phyloP scores from a whole-genome alignment of 2,797 vertebrate genomes.

The Dipus sagitta region DNA sequence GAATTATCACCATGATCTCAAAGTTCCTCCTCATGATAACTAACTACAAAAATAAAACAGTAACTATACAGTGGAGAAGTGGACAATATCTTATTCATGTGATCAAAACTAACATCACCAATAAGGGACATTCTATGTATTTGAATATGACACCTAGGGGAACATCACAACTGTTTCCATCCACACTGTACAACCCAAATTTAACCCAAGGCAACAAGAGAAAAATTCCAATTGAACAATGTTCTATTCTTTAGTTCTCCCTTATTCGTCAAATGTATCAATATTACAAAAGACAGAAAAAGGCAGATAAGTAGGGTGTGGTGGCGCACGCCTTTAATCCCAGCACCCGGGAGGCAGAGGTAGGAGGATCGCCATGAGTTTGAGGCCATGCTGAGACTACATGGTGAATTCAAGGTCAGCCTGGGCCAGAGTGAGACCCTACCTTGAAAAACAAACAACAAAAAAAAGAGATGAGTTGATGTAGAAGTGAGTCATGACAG shows the following conservation, averaged over 20 bases:
- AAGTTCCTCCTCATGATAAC: constrained; percentile 31
- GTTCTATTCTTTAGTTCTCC: background rate
- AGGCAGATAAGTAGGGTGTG: background rate
- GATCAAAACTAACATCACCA: background rate
- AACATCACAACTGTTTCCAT: background rate
- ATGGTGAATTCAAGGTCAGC: too few relatives aligned
- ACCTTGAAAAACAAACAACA: too few relatives aligned
- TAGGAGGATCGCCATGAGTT: too few relatives aligned
- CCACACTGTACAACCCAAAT: background rate
- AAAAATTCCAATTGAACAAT: background rate
- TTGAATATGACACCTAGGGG: background rate
- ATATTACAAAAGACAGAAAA: background rate
- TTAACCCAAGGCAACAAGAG: background rate
- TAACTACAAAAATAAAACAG: constrained; percentile 19
- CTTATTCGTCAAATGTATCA: background rate
- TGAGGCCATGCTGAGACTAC: too few relatives aligned
- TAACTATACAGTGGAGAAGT: background rate
- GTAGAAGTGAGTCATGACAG: background rate
- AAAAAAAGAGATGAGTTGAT: background rate
- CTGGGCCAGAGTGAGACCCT: too few relatives aligned
- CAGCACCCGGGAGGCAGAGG: too few relatives aligned
- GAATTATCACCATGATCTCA: background rate
- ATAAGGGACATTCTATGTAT: background rate
- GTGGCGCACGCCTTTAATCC: too few relatives aligned
- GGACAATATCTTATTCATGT: background rate